Evolutionary conservation across 2,888 invertebrate species (phyloP).

Genomic region (Noctua fimbriata): DNA sequence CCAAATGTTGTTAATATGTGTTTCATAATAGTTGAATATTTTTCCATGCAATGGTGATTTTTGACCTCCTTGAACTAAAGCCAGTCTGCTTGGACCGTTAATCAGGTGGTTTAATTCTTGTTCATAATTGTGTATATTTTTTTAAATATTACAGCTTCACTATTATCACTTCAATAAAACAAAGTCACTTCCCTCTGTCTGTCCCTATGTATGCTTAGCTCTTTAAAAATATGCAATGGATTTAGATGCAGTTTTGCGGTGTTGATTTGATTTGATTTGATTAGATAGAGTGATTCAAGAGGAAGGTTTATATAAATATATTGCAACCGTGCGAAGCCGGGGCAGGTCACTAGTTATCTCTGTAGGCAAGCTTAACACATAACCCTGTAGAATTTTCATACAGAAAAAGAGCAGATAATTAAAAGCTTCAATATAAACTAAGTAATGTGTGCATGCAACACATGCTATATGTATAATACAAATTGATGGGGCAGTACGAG

Average conservation of each 20-base stretch:
- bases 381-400: not conserved
- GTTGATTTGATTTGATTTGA: no score
- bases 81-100: no score
- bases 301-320: no score
- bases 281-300: no score
- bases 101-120: not conserved
- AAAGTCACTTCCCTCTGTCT: no score
- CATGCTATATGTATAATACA: not conserved
- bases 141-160: not conserved
- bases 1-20: not conserved
- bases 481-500: constrained; percentile 83
- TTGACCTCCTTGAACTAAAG: no score
- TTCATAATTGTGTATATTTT: not conserved
- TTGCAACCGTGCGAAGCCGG: no score
- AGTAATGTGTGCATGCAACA: not conserved
- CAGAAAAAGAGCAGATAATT: not conserved
- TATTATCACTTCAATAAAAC: no score
- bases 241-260: no score
- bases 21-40: not conserved
- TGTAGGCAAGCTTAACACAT: not conserved
- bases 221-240: no score
- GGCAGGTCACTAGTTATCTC: not conserved
- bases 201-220: no score
- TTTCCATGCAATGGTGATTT: not conserved
- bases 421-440: not conserved